Evolutionary conservation across 1,140 invertebrate species (phyloP), one percentile per base, ranked within the genome.

Genomic region (Campoletis sonorensis): DNA sequence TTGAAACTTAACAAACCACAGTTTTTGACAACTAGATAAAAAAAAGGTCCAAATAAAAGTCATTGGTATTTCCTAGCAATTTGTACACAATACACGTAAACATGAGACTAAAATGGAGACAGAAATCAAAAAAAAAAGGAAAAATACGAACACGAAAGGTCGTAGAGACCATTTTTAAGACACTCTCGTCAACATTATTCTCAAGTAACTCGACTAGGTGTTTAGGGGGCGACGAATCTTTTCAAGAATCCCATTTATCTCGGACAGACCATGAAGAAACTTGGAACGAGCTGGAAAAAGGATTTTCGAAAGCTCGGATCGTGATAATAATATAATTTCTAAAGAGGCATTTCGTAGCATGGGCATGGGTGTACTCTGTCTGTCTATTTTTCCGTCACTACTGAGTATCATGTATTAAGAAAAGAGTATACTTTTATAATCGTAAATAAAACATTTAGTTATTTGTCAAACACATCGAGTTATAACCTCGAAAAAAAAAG

Each of bases 291-390:
- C 61, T 10, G 51, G 51, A 13, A 64, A 73, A 73, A 26, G 40
- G 40, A 16, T 75, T 75, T 18, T n/a, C 72, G 72, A 75, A 58
- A 26, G 49, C 27, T 75, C 72, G 72, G 15, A 75, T 49, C 58
- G 33, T 73, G 40, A 81, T 68, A 71, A 58, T 64, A 67, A 54
- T 30, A 85, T 27, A 15, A 3, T 27, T 26, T 15, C n/a, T 26
- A 64, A 64, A 4, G n/a, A 13, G n/a, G 61, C 21, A 26, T 64
- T 90, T 88, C 85, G 87, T 89, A 88, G 89, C 88, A 90, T 90
- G 89, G 85, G 89, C 89, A 90, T 90, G 89, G 85, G 84, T 87
- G 87, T 89, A 88, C 23, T 64, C 61, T 64, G 84, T 88, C 85
- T 87, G 84, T 87, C 83, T 83, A 84, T 88, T 84, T 40, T 73